phyloP scores from a whole-genome alignment of 37 sponge, comb jelly and placozoan species.

The Eunapius fragilis region DNA sequence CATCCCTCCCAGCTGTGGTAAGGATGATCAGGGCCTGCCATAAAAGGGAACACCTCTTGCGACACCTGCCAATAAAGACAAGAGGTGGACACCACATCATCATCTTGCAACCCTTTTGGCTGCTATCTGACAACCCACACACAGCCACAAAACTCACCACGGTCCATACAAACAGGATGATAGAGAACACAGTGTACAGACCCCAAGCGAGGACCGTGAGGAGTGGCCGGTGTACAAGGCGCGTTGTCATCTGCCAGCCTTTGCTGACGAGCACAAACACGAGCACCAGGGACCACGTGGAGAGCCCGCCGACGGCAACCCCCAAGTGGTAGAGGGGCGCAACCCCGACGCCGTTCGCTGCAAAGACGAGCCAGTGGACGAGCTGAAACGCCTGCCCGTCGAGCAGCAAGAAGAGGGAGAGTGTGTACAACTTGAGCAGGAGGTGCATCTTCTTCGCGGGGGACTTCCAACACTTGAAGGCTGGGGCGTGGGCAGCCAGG shows the following conservation, averaged over 20 bases:
- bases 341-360: constrained; percentile 55
- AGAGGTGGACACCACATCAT: too few relatives aligned
- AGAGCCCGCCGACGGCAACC: constrained; percentile 25
- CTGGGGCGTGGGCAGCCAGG: constrained; percentile 25
- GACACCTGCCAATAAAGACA: too few relatives aligned
- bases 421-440: constrained; percentile 39
- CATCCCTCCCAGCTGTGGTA: constrained; percentile 62
- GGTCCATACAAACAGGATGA: constrained; percentile 34
- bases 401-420: constrained; percentile 29
- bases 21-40: background rate
- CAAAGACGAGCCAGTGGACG: constrained; percentile 56
- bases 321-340: constrained; percentile 32
- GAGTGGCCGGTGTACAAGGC: constrained; percentile 33
- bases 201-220: constrained; percentile 37
- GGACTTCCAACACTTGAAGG: background rate
- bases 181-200: constrained; percentile 43
- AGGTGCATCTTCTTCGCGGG: constrained; percentile 8
- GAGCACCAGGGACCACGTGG: constrained; percentile 68
- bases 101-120: too few relatives aligned
- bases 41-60: constrained; percentile 31
- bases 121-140: too few relatives aligned
- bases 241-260: constrained; percentile 70
- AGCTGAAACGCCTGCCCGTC: constrained; percentile 21
- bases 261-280: constrained; percentile 68
- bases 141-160: constrained; percentile 44